phyloP scores from a whole-genome alignment of 2,113 vertebrate species.

The Andinoacara biseriatus region DNA sequence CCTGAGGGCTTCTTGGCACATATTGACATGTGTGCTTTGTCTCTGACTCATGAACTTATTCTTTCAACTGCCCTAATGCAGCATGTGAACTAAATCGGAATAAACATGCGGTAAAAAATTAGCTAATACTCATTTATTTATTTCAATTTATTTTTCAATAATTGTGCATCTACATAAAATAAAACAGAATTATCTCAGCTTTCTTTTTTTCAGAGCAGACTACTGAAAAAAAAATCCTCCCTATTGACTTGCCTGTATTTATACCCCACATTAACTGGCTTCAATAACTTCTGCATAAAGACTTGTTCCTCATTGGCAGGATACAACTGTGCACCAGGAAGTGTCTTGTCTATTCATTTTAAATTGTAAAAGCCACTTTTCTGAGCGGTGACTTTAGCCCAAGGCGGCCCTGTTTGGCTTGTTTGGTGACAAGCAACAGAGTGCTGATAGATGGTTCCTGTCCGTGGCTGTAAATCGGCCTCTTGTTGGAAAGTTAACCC shows the following conservation, averaged over 20 bases:
- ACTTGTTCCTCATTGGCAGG: slow-evolving; percentile 2
- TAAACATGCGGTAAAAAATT: background rate
- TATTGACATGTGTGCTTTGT: background rate
- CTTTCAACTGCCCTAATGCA: background rate
- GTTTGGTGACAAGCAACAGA: slow-evolving; percentile 63
- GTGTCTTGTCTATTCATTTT: slow-evolving; percentile 34
- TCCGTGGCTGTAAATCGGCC: slow-evolving; percentile 72
- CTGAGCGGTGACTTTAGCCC: slow-evolving; percentile 44
- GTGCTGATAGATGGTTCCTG: slow-evolving; percentile 75
- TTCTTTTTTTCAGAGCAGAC: too few relatives aligned
- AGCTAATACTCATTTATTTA: background rate
- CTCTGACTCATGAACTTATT: background rate
- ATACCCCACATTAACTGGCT: slow-evolving; percentile 1
- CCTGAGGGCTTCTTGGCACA: background rate
- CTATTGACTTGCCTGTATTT: background rate
- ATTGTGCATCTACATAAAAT: background rate
- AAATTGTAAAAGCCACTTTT: slow-evolving; percentile 37
- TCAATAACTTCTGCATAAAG: slow-evolving; percentile 1
- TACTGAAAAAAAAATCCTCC: background rate
- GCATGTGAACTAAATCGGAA: background rate
- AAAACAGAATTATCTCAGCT: background rate
- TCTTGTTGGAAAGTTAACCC: slow-evolving; percentile 78
- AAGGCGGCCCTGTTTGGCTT: slow-evolving; percentile 36
- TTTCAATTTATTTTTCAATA: background rate
- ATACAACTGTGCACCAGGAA: slow-evolving; percentile 12